These are phyloP conservation scores for Hyles vespertilio DNA, from an alignment of 1,140 invertebrate genomes.

Conservation along the genomic window DNA sequence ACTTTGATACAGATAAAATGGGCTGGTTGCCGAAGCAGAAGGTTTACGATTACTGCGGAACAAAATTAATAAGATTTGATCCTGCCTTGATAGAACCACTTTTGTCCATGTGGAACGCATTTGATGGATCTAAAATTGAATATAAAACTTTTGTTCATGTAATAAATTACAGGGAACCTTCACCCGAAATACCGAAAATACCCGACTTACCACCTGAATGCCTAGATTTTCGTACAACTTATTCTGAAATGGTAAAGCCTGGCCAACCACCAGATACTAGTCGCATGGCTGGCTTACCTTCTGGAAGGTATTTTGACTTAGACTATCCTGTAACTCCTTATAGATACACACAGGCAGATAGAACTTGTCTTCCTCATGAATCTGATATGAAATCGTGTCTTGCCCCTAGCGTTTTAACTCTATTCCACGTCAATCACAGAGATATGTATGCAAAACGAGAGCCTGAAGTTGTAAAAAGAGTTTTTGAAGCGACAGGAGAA, in stretches of 20 bases:
- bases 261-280: constrained; percentile 30
- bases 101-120: constrained; percentile 51
- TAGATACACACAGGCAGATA: constrained; percentile 42
- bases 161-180: constrained; percentile 55
- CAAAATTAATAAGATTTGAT: constrained; percentile 57
- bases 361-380: constrained; percentile 53
- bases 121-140: constrained; percentile 49
- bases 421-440: constrained; percentile 53
- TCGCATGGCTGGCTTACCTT: constrained; percentile 50
- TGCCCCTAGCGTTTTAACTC: constrained; percentile 50
- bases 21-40: constrained; percentile 51
- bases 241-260: constrained; percentile 59
- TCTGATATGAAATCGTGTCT: constrained; percentile 54
- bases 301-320: constrained; percentile 60
- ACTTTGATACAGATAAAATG: constrained; percentile 56
- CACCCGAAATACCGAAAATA: constrained; percentile 51
- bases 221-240: constrained; percentile 58
- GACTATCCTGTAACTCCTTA: constrained; percentile 55
- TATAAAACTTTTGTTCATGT: constrained; percentile 57
- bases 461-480: constrained; percentile 36
- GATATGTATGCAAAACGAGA: constrained; percentile 61
- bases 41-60: constrained; percentile 50
- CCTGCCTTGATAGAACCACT: constrained; percentile 50
- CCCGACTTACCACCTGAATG: constrained; percentile 44
- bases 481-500: constrained; percentile 55